A percentile compares a stretch with the other conserved stretches of the same genome.
Conservation (phyloP, 2,888 invertebrate genomes). For the Pocota personata region DNA sequence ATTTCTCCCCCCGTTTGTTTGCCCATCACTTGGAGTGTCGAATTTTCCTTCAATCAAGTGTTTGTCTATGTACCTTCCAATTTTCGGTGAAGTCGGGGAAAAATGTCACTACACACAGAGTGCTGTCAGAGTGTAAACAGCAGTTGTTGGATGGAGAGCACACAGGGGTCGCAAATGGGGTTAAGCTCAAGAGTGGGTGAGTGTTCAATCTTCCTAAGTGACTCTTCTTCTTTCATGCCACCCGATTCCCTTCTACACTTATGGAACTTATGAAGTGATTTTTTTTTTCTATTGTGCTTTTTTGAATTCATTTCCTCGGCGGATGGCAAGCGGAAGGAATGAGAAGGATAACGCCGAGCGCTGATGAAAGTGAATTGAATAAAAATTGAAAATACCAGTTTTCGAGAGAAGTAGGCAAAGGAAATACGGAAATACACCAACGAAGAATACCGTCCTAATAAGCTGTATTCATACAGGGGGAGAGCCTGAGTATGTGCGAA, state of each 20-base stretch:
- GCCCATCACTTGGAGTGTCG: constrained; percentile 69
- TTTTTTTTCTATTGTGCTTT: constrained; percentile 23
- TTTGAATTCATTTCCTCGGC: constrained; percentile 42
- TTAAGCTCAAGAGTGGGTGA: constrained; percentile 55
- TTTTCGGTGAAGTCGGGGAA: constrained; percentile 52
- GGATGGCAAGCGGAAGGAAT: constrained; percentile 5
- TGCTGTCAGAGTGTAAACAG: constrained; percentile 37
- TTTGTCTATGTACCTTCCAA: constrained; percentile 70
- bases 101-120: constrained; percentile 34
- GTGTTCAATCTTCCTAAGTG: constrained; percentile 56
- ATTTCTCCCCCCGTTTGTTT: constrained; percentile 49
- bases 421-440: neutral
- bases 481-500: constrained; percentile 1
- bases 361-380: constrained; percentile 64
- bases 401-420: constrained; percentile 11
- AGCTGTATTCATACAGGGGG: constrained; percentile 47
- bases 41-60: constrained; percentile 73
- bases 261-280: constrained; percentile 15
- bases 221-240: neutral
- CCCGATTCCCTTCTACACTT: neutral
- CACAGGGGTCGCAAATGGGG: constrained; percentile 45
- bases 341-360: constrained; percentile 32
- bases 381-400: constrained; percentile 48
- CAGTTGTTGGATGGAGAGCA: constrained; percentile 24
- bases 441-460: constrained; percentile 47